Base-by-base conservation (phyloP, 2,113 vertebrate species). In the Myiozetetes cayanensis region DNA sequence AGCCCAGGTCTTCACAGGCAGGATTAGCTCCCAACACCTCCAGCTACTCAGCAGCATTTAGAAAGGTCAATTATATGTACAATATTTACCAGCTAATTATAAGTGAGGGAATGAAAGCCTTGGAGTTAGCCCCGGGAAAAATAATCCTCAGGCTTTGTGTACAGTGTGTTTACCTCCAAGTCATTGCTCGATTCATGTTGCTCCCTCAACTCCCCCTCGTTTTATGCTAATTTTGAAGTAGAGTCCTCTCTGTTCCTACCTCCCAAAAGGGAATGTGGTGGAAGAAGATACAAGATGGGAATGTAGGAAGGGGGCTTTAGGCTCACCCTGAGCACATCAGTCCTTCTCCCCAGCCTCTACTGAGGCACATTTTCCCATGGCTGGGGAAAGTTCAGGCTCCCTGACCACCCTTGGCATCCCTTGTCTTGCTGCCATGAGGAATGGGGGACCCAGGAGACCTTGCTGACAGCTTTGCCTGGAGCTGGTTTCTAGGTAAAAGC, bases 401-500 rank as follows among this genome's bases (percentile, higher is more conserved):
- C 37, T 95, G 65, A 14, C 37, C 76, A 90, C 68, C 68, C 79
- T 89, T 93, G 88, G 90, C 90, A 93, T 65, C 61, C 46, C 61
- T 53, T 59, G 61, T 87, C 56, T 39, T 81, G 46, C 39, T 90
- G 43, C 76, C 50, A 23, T 11, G 6, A 78, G 72, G 75, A 73
- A 2, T 17, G 27, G 12, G 37, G 37, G 41, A 70, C 88, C 62
- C 83, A 73, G 79, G 82, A 53, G 89, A 83, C 9, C 0, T 39
- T 70, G n/a, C n/a, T 79, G 71, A 59, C 58, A 87, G 72, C 50
- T 75, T 86, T 83, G 85, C 50, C 76, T 71, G 50, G 44, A 65
- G 66, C 50, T 7, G 1, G 14, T 86, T 96, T 93, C 85, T 86
- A 39, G 85, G 83, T 90, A 52, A 96, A 96, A 95, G 59, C 90